These are phyloP conservation scores for Protonibea diacanthus DNA, from an alignment of 2,797 vertebrate genomes.

Conservation along the genomic window DNA sequence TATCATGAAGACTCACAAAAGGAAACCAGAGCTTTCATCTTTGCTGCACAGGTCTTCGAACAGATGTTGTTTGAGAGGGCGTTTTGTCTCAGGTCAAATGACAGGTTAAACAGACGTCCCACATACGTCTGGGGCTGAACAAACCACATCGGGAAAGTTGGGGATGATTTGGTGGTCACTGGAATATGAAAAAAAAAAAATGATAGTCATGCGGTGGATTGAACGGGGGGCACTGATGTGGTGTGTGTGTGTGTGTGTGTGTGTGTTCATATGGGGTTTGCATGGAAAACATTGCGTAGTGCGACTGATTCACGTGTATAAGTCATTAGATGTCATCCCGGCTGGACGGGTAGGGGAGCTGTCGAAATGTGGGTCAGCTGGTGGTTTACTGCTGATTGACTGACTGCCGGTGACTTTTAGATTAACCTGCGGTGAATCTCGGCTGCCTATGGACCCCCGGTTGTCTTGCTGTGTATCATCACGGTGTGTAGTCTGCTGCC, in stretches of 20 bases:
- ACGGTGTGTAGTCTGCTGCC: slow-evolving; percentile 51
- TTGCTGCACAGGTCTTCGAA: neutral
- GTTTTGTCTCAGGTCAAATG: slow-evolving; percentile 38
- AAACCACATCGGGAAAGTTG: slow-evolving; percentile 53
- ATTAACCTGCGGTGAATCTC: slow-evolving; percentile 37
- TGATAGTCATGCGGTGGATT: slow-evolving; percentile 50
- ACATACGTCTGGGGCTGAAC: slow-evolving; percentile 49
- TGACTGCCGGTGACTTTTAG: slow-evolving; percentile 39
- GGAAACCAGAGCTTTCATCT: slow-evolving; percentile 2
- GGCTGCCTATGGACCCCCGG: slow-evolving; percentile 14
- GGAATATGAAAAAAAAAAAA: slow-evolving; percentile 54
- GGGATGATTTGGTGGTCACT: slow-evolving; percentile 59
- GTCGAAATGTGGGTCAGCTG: slow-evolving; percentile 68
- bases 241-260: slow-evolving; percentile 42
- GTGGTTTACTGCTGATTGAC: slow-evolving; percentile 63
- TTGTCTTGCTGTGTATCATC: slow-evolving; percentile 46
- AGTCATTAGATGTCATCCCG: slow-evolving; percentile 63
- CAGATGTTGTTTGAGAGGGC: slow-evolving; percentile 47
- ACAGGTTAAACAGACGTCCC: slow-evolving; percentile 55
- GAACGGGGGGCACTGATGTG: slow-evolving; percentile 37
- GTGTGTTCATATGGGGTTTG: slow-evolving; percentile 50
- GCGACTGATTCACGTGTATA: slow-evolving; percentile 64
- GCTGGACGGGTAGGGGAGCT: slow-evolving; percentile 22
- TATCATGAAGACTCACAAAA: neutral
- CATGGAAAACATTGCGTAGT: slow-evolving; percentile 77